phyloP scores from a whole-genome alignment of 64 coral and sea anemone species.

The Porites australiensis region DNA sequence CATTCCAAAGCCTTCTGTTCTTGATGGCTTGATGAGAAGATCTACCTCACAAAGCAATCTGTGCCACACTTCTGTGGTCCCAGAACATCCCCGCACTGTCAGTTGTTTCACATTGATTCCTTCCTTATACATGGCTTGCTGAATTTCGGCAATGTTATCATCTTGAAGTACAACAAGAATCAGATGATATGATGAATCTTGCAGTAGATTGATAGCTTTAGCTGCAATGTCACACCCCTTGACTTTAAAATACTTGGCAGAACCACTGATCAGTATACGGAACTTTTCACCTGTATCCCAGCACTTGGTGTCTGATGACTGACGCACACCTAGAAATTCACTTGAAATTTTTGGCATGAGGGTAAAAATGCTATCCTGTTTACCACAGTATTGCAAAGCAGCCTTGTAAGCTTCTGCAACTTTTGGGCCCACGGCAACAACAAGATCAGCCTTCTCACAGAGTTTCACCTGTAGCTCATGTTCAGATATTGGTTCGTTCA shows the following conservation, averaged over 20 bases:
- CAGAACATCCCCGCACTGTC: background rate
- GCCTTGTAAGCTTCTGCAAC: constrained; percentile 38
- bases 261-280: constrained; percentile 25
- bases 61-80: background rate
- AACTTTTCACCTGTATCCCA: background rate
- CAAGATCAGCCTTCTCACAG: constrained; percentile 22
- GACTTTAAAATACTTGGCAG: constrained; percentile 41
- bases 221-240: constrained; percentile 45
- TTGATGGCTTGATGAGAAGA: constrained; percentile 30
- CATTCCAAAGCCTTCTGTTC: constrained; percentile 37
- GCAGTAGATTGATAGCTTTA: constrained; percentile 7
- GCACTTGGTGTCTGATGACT: background rate
- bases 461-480: background rate
- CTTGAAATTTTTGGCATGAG: constrained; percentile 1
- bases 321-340: constrained; percentile 11
- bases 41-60: constrained; percentile 37
- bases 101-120: constrained; percentile 18
- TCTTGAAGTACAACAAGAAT: background rate
- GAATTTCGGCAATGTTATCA: background rate
- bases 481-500: background rate
- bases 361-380: background rate
- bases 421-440: constrained; percentile 40
- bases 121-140: background rate
- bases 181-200: background rate
- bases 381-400: constrained; percentile 7